Evolutionary conservation across 2,797 vertebrate species (phyloP).

Genomic region (Enteromius fasciolatus): DNA sequence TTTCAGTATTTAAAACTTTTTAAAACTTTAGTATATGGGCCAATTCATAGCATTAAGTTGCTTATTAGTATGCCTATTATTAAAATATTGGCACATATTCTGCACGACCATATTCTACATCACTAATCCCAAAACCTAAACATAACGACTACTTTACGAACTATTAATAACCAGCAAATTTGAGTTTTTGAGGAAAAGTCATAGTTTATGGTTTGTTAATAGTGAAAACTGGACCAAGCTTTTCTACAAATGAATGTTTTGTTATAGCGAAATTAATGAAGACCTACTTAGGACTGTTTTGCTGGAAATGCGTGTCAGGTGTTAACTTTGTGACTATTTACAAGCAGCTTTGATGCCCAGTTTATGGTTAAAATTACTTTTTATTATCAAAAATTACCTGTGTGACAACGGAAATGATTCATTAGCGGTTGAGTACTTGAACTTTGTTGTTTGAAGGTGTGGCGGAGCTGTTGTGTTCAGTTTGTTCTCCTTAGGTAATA

Average conservation of each 20-base stretch:
- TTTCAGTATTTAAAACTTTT: not conserved
- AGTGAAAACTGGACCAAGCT: not conserved
- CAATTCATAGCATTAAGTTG: not conserved
- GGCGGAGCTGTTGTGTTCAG: not conserved
- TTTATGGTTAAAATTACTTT: slow-evolving; percentile 1
- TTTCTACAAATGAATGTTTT: not conserved
- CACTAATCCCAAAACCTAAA: not conserved
- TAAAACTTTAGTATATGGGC: not conserved
- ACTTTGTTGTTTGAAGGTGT: slow-evolving; percentile 9
- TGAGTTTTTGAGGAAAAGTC: not conserved
- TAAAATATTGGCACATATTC: not conserved
- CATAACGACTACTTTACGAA: not conserved
- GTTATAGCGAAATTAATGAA: not conserved
- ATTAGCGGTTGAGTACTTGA: not conserved
- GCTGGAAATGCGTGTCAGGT: not conserved
- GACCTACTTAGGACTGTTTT: not conserved
- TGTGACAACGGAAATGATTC: slow-evolving; percentile 21
- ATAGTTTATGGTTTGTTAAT: not conserved
- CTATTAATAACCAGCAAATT: not conserved
- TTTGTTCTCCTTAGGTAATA: not conserved
- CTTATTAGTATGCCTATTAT: no score
- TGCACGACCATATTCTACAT: not conserved
- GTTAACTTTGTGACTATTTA: not conserved
- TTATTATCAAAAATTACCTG: not conserved
- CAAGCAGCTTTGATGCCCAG: not conserved